Evolutionary conservation across 2,888 invertebrate species (phyloP).

Genomic region (Frankliniella intonsa): DNA sequence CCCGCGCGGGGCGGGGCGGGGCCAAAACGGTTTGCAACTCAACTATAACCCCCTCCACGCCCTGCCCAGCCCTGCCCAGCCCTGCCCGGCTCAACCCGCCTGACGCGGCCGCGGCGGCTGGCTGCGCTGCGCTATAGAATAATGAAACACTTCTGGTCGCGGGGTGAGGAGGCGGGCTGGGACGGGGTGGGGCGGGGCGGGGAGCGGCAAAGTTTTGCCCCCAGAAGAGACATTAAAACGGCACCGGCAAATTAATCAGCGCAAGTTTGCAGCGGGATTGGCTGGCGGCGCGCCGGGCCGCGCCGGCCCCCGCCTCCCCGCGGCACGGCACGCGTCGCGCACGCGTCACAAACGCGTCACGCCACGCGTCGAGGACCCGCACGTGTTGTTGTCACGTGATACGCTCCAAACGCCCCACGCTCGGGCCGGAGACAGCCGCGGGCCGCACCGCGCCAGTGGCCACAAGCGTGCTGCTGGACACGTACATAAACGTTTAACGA

Average conservation of each 20-base stretch:
- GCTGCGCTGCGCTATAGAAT: neutral
- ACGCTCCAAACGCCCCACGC: neutral
- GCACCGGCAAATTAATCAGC: constrained; percentile 9
- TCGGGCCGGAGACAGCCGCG: too few species aligned
- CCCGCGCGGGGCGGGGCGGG: too few species aligned
- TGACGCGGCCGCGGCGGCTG: too few species aligned
- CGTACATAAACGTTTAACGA: too few species aligned
- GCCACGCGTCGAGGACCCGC: neutral
- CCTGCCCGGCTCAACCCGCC: too few species aligned
- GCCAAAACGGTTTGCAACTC: too few species aligned
- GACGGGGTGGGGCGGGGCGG: too few species aligned
- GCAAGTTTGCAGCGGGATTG: neutral
- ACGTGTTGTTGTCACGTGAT: neutral
- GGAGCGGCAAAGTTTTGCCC: neutral
- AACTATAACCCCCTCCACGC: too few species aligned
- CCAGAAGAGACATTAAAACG: constrained; percentile 23
- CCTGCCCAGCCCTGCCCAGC: too few species aligned
- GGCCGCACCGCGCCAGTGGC: neutral
- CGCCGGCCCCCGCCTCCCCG: neutral
- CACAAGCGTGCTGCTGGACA: neutral
- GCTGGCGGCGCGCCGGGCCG: neutral
- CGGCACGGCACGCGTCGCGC: neutral
- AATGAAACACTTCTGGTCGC: neutral
- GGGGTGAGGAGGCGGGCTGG: neutral
- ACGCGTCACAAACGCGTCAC: neutral